Conservation (phyloP, 2,888 invertebrate species). For the Lasioglossum villosulum region DNA sequence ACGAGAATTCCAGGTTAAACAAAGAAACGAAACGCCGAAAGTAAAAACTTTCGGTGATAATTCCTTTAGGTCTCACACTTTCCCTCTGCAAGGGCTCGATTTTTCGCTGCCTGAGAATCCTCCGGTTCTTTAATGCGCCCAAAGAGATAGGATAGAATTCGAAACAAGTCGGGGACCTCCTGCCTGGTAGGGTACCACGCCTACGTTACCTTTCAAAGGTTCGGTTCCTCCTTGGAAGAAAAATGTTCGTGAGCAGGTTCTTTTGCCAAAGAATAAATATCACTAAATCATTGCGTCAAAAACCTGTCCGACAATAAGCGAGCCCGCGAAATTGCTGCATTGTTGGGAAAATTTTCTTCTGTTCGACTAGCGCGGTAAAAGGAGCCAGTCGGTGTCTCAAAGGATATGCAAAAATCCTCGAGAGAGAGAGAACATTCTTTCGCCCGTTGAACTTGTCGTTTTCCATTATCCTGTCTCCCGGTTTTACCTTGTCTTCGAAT, state of each 20-base stretch:
- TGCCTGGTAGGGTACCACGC: constrained; percentile 55
- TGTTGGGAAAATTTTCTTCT: constrained; percentile 33
- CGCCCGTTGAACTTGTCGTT: constrained; percentile 5
- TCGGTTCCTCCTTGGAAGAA: constrained; percentile 47
- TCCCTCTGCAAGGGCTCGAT: neutral
- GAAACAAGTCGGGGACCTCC: constrained; percentile 52
- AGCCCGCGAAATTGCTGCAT: constrained; percentile 39
- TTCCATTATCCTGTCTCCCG: neutral
- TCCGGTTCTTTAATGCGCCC: constrained; percentile 16
- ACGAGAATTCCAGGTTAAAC: no score
- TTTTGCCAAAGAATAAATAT: constrained; percentile 43
- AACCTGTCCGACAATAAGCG: constrained; percentile 1
- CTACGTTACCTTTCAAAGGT: constrained; percentile 53
- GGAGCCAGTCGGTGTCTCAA: neutral
- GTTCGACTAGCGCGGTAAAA: neutral
- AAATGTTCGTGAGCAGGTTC: constrained; percentile 37
- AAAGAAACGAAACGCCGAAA: no score
- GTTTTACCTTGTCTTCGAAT: neutral
- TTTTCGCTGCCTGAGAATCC: constrained; percentile 34
- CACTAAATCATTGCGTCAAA: constrained; percentile 51
- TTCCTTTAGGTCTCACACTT: neutral
- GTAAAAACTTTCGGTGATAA: neutral
- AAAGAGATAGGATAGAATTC: constrained; percentile 52
- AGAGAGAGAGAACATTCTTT: neutral
- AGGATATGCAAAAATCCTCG: neutral